Conservation (phyloP, 2,888 invertebrate genomes). For the Phorcus lineatus region DNA sequence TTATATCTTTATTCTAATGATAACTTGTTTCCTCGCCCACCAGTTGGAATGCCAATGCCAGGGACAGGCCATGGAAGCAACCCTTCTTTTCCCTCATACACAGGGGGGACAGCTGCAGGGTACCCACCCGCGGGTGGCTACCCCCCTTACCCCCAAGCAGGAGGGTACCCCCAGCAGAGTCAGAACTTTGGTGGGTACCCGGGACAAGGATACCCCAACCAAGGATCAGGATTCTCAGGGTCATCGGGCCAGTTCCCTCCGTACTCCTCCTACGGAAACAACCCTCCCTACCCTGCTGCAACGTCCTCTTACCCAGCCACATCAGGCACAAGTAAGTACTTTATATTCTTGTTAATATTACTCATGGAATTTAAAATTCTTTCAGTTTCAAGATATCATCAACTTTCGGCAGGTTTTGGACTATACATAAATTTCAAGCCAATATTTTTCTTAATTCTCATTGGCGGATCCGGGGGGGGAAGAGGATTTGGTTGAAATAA, state of each 20-base stretch:
- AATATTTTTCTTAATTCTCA: too few relatives aligned
- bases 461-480: too few relatives aligned
- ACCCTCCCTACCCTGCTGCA: conserved; percentile 29
- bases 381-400: too few relatives aligned
- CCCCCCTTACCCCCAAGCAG: conserved; percentile 28
- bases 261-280: background rate
- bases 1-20: background rate
- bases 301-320: conserved; percentile 56
- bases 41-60: conserved; percentile 21
- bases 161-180: conserved; percentile 40
- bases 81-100: conserved; percentile 29
- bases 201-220: conserved; percentile 48
- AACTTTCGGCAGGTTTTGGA: too few relatives aligned
- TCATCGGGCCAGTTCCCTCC: conserved; percentile 10
- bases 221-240: background rate
- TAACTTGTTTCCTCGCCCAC: background rate
- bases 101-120: conserved; percentile 13
- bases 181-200: conserved; percentile 51
- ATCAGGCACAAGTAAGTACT: conserved; percentile 42
- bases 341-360: too few relatives aligned
- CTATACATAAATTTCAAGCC: too few relatives aligned
- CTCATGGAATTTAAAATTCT: too few relatives aligned
- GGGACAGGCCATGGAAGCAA: conserved; percentile 8
- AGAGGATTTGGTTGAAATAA: too few relatives aligned
- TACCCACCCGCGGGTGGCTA: conserved; percentile 45